Evolutionary conservation across 1,140 invertebrate species (phyloP).

Genomic region (Drosophila melanogaster): Release_6_plus_ISO1_MT NT_033779.5:3781001-3781500

Average conservation of each 20-base stretch:
- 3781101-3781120: background rate
- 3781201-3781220: slow-evolving; percentile 77
- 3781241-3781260: slow-evolving; percentile 81
- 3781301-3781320: slow-evolving; percentile 33
- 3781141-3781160: slow-evolving; percentile 20
- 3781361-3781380: slow-evolving; percentile 15
- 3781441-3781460: slow-evolving; percentile 25
- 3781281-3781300: slow-evolving; percentile 15
- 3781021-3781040: slow-evolving; percentile 77
- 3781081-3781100: background rate
- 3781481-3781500: slow-evolving; percentile 81
- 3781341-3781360: slow-evolving; percentile 48
- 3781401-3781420: slow-evolving; percentile 30
- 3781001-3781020: slow-evolving; percentile 25
- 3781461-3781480: slow-evolving; percentile 48
- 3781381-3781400: slow-evolving; percentile 41
- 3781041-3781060: slow-evolving; percentile 68
- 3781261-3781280: slow-evolving; percentile 68
- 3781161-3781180: slow-evolving; percentile 14
- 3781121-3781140: slow-evolving; percentile 13
- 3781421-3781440: slow-evolving; percentile 38
- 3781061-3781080: slow-evolving; percentile 25
- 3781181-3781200: slow-evolving; percentile 47
- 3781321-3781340: slow-evolving; percentile 45
- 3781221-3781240: slow-evolving; percentile 82